phyloP scores from a whole-genome alignment of 2,888 invertebrate species.

The Platycheirus rosarum region DNA sequence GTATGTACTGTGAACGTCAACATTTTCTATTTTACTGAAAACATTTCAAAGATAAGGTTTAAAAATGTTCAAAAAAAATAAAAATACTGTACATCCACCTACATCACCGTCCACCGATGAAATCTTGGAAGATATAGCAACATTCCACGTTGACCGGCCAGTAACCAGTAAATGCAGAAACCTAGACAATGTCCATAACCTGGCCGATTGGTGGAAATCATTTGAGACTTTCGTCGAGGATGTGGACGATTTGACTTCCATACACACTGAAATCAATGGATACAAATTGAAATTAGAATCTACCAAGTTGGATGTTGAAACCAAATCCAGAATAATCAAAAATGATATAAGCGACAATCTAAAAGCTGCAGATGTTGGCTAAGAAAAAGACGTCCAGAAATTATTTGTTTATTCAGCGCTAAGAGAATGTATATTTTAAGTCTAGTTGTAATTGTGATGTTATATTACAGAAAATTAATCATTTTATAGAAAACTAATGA shows the following conservation, averaged over 20 bases:
- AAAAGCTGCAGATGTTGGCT: constrained; percentile 35
- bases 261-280: constrained; percentile 77
- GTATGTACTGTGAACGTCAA: too few species aligned
- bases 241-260: constrained; percentile 77
- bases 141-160: constrained; percentile 77
- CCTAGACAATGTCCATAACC: constrained; percentile 54
- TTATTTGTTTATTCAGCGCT: too few species aligned
- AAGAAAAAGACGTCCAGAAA: too few species aligned
- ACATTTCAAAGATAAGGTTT: not conserved
- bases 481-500: too few species aligned
- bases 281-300: constrained; percentile 78
- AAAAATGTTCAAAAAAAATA: constrained; percentile 75
- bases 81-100: constrained; percentile 76
- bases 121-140: constrained; percentile 80
- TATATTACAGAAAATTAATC: too few species aligned
- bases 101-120: constrained; percentile 78
- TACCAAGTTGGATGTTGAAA: constrained; percentile 78
- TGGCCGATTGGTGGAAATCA: constrained; percentile 80
- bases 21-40: too few species aligned
- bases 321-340: constrained; percentile 77
- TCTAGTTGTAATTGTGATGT: too few species aligned
- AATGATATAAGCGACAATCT: constrained; percentile 76
- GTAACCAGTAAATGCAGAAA: constrained; percentile 50
- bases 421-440: too few species aligned
- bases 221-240: constrained; percentile 81